A percentile compares a stretch with the other conserved stretches of the same genome.
phyloP scores from a whole-genome alignment of 35 echinoderm and acorn worm genomes.

The Strongylocentrotus purpuratus region DNA sequence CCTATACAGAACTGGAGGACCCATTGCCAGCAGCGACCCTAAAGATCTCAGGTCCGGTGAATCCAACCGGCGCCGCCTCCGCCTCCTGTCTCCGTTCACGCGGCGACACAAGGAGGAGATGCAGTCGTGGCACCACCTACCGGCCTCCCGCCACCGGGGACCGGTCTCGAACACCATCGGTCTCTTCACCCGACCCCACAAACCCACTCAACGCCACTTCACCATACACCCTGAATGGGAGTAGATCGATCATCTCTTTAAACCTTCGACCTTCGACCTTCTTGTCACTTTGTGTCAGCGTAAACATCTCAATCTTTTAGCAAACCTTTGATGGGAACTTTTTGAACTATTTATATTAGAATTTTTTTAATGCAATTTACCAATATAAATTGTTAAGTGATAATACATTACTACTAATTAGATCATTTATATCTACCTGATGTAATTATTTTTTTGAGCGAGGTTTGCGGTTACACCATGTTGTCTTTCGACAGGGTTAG shows the following conservation, averaged over 20 bases:
- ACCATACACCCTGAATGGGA: constrained; percentile 99
- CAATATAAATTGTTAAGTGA: background rate
- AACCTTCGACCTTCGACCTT: background rate
- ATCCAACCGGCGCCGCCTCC: constrained; percentile 70
- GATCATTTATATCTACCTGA: background rate
- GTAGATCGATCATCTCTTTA: constrained; percentile 43
- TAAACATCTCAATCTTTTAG: constrained; percentile 29
- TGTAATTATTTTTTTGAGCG: too few relatives aligned
- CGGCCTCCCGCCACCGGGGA: constrained; percentile 72
- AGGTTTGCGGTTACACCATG: too few relatives aligned
- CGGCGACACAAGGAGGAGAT: constrained; percentile 79
- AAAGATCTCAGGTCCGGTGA: constrained; percentile 50
- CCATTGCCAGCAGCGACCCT: constrained; percentile 58
- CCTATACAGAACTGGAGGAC: constrained; percentile 46
- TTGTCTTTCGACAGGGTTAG: too few relatives aligned
- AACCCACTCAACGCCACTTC: constrained; percentile 85
- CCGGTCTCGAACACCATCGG: constrained; percentile 95
- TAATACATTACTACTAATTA: background rate
- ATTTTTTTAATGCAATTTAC: background rate
- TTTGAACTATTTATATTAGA: background rate
- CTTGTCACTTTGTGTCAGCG: background rate
- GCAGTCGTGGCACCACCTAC: constrained; percentile 96
- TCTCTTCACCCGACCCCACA: constrained; percentile 90
- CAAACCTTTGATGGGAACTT: background rate
- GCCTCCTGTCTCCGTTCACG: constrained; percentile 84